phyloP scores from a whole-genome alignment of 2,113 vertebrate genomes.

The Oostethus manadensis region DNA sequence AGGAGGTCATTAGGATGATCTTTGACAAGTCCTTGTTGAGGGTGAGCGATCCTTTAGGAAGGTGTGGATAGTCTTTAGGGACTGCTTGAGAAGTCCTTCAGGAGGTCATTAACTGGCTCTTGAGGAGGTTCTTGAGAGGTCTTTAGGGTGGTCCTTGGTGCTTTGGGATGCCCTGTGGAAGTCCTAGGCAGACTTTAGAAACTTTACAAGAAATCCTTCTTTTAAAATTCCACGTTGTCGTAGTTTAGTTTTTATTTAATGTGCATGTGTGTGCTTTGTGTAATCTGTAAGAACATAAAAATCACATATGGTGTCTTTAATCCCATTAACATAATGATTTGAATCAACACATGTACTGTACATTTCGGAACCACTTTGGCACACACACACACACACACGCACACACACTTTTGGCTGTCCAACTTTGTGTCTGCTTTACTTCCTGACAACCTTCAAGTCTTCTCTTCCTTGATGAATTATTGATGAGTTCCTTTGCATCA shows the following conservation, averaged over 20 bases:
- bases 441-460: constrained; percentile 21
- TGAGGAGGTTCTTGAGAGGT: neutral
- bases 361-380: neutral
- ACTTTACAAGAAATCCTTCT: too few species aligned
- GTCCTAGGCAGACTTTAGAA: neutral
- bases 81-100: neutral
- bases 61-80: too few species aligned
- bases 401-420: neutral
- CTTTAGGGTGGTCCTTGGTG: neutral
- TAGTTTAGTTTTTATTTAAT: neutral
- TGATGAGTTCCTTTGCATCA: constrained; percentile 30
- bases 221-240: neutral
- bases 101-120: neutral
- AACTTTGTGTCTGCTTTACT: constrained; percentile 29
- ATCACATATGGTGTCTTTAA: neutral
- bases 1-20: too few species aligned
- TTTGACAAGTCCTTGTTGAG: too few species aligned
- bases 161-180: neutral
- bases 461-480: constrained; percentile 43
- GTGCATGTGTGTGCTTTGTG: neutral
- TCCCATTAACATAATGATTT: neutral
- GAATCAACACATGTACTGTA: neutral
- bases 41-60: too few species aligned
- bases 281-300: neutral
- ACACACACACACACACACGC: neutral